Base-by-base conservation (phyloP, 2,888 invertebrate genomes). In the Fragum whitleyi region DNA sequence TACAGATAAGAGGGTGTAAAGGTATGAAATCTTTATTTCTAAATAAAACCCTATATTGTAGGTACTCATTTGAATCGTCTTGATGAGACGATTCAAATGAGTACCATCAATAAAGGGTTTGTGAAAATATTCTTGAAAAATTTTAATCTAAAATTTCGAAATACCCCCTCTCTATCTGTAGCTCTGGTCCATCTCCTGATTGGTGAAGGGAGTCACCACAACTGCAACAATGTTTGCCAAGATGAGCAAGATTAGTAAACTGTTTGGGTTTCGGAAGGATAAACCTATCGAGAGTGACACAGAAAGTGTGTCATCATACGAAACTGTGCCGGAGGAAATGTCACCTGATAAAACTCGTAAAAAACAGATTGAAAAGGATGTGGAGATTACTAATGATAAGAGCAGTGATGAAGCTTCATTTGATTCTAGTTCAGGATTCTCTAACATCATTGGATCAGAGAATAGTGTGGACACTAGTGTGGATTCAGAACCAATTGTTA, bases 241-340 rank as follows among this genome's bases (percentile, higher is more conserved):
- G 65, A 65, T 65, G 65, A 65, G 65, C 36, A 36, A 36, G 26
- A 65, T 65, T 21, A 65, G 42, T 42, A 65, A 65, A 23, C 26
- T 65, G 9, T 26, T 65, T 21, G 65, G 36, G 42, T 65, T 65
- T 16, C n/a, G 26, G 42, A 65, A 65, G 26, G 65, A 65, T 32
- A 65, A 32, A 32, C 47, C 47, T 16, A 14, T 16, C 14, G 62
- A 62, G 29, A 28, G 32, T n/a, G 65, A 65, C 42, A 42, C 65
- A 19, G 65, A 65, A 26, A 65, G 65, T 65, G 32, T 9, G 42
- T 65, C 65, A 16, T 65, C 65, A 19, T 65, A 65, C 36, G 65
- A 65, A 32, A 65, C 65, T 9, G 42, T 65, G 1, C 65, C 65
- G 9, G 65, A 65, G 23, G 65, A 65, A 65, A 36, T 65, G 19